Conservation (phyloP, 2,888 invertebrate species). For the Tachina fera region DNA sequence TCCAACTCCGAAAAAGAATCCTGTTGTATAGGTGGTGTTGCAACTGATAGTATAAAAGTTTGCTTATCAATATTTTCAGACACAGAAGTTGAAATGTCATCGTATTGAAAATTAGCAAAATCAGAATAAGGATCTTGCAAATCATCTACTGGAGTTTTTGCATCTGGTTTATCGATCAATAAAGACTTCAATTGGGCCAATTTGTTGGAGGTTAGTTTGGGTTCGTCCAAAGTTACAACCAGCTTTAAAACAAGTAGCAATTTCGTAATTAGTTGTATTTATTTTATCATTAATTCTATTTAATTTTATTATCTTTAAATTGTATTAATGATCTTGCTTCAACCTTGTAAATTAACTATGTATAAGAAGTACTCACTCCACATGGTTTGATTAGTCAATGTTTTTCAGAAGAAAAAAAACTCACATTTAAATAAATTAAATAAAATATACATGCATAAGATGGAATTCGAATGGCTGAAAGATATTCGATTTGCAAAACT, state of each 20-base stretch:
- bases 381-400: no score
- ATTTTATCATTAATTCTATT: no score
- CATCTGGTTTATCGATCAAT: slow-evolving; percentile 73
- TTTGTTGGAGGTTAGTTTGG: slow-evolving; percentile 67
- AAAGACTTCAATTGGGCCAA: slow-evolving; percentile 74
- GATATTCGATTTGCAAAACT: no score
- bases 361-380: no score
- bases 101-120: slow-evolving; percentile 74
- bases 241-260: slow-evolving; percentile 11
- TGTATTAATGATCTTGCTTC: no score
- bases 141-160: slow-evolving; percentile 45
- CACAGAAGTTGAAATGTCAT: slow-evolving; percentile 72
- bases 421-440: no score
- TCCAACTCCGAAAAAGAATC: slow-evolving; percentile 74
- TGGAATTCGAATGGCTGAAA: no score
- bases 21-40: slow-evolving; percentile 73
- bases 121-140: slow-evolving; percentile 75
- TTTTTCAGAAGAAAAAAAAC: no score
- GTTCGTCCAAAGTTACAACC: slow-evolving; percentile 39
- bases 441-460: no score
- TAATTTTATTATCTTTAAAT: no score
- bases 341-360: no score
- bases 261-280: background rate
- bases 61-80: slow-evolving; percentile 73
- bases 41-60: slow-evolving; percentile 75